Conservation (phyloP, 2,797 vertebrate genomes). For the Thaleichthys pacificus region DNA sequence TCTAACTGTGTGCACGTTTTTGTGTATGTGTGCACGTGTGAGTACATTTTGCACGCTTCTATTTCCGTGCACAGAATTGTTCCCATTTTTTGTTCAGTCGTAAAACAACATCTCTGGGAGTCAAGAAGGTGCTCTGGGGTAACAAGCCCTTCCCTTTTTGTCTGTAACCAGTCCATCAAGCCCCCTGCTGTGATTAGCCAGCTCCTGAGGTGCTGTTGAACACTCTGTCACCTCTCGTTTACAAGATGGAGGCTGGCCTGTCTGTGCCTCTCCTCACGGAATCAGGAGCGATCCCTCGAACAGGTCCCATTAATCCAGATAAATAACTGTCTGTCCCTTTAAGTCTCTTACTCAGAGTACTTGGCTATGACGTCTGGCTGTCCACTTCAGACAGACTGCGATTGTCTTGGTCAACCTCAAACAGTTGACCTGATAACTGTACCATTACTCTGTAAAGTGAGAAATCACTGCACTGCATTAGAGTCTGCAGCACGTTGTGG, state of each 20-base stretch:
- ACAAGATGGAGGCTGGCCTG: conserved; percentile 18
- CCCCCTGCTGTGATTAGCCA: conserved; percentile 28
- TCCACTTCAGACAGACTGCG: background rate
- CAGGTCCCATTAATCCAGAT: conserved; percentile 29
- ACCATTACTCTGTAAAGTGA: conserved; percentile 13
- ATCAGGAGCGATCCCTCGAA: conserved; percentile 33
- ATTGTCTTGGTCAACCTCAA: background rate
- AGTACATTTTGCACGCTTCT: background rate
- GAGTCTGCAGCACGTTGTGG: background rate
- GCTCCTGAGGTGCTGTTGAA: conserved; percentile 16
- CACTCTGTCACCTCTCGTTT: conserved; percentile 25
- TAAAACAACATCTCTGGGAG: too few relatives aligned
- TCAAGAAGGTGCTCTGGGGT: background rate
- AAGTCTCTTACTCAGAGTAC: conserved; percentile 8
- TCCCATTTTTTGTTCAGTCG: too few relatives aligned
- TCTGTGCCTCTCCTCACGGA: conserved; percentile 12
- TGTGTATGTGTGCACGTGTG: background rate
- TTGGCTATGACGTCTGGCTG: conserved; percentile 5
- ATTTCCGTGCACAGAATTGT: background rate
- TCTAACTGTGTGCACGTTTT: background rate
- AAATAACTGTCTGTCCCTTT: conserved; percentile 7
- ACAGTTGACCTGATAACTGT: conserved; percentile 1
- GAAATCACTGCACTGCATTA: background rate
- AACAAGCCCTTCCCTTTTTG: too few relatives aligned
- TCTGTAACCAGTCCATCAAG: background rate